phyloP scores from a whole-genome alignment of 2,797 vertebrate genomes.

The Hemitrygon akajei region DNA sequence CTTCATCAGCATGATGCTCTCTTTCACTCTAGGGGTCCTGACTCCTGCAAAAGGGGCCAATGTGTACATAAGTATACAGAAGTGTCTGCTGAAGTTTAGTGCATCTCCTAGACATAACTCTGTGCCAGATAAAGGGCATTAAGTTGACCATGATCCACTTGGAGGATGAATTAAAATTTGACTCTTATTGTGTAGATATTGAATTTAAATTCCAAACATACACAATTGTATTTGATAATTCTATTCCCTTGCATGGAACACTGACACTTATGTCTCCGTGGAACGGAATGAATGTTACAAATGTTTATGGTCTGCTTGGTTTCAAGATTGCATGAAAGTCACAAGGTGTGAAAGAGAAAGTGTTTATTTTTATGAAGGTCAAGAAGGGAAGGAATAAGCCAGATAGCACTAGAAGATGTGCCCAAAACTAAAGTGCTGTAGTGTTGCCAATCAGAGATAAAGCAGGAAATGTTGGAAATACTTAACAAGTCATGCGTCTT shows the following conservation, averaged over 20 bases:
- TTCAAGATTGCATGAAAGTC: conserved; percentile 27
- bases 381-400: background rate
- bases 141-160: background rate
- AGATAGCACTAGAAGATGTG: too few species aligned
- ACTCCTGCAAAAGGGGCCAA: too few species aligned
- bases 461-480: too few species aligned
- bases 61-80: background rate
- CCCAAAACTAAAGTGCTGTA: too few species aligned
- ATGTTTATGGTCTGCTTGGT: conserved; percentile 22
- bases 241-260: background rate
- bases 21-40: too few species aligned
- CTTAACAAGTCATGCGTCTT: too few species aligned
- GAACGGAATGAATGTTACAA: conserved; percentile 20
- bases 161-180: background rate
- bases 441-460: too few species aligned
- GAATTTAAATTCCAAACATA: background rate
- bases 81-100: background rate
- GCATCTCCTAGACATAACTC: background rate
- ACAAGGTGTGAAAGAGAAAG: background rate
- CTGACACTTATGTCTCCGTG: background rate
- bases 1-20: background rate
- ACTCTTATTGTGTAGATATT: background rate
- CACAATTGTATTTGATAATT: background rate
- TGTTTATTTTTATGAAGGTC: background rate
- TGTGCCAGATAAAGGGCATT: background rate